Percentiles rank a stretch among this genome's conserved stretches.
phyloP scores from a whole-genome alignment of 2,888 invertebrate genomes.

The Cosmorhoe ocellata region DNA sequence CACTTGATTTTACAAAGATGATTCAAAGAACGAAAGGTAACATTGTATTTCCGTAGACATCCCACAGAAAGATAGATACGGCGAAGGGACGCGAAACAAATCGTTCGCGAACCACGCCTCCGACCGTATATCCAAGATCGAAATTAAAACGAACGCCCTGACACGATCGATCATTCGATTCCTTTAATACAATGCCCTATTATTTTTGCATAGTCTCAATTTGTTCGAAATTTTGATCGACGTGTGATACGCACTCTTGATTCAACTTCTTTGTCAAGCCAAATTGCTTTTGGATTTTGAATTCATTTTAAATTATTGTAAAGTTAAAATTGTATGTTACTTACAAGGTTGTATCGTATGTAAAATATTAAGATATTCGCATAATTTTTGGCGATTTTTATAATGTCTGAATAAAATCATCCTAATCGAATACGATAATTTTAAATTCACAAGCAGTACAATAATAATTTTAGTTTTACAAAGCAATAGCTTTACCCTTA shows the following conservation, averaged over 20 bases:
- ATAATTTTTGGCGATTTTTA: no score
- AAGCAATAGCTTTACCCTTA: not conserved
- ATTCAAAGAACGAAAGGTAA: constrained; percentile 10
- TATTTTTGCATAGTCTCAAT: constrained; percentile 78
- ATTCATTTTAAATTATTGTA: not conserved
- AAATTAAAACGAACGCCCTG: constrained; percentile 80
- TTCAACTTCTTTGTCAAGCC: constrained; percentile 55
- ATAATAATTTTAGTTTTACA: no score
- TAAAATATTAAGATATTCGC: no score
- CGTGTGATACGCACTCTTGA: constrained; percentile 57
- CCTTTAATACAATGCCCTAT: constrained; percentile 74
- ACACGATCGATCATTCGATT: constrained; percentile 79
- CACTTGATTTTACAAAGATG: not conserved
- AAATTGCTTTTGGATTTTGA: constrained; percentile 42
- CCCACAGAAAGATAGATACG: constrained; percentile 34
- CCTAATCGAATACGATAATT: no score
- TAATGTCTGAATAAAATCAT: no score
- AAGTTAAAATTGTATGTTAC: no score
- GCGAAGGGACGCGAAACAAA: constrained; percentile 75
- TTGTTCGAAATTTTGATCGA: constrained; percentile 64
- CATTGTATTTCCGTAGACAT: constrained; percentile 22
- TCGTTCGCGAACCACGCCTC: constrained; percentile 77
- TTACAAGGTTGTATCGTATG: no score
- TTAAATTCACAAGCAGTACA: no score
- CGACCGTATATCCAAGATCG: constrained; percentile 73